Conservation (phyloP, 23 tunicate genomes). For the Styela plicata region DNA sequence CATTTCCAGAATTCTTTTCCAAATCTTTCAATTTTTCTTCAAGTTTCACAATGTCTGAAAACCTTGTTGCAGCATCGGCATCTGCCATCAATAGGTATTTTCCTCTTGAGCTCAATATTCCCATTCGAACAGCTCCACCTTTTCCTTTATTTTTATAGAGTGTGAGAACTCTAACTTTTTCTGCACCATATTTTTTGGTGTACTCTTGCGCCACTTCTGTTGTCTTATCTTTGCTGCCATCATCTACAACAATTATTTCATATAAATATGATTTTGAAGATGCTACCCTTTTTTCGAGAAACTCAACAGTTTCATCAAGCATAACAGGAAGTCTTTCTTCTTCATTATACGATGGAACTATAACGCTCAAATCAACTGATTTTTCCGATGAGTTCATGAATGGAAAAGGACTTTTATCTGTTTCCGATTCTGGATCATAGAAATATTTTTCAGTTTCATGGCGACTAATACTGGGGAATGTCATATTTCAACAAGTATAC, state of each 20-base stretch:
- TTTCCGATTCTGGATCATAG: constrained; percentile 26
- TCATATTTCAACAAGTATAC: constrained; percentile 2
- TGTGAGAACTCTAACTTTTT: constrained; percentile 59
- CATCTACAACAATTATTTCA: constrained; percentile 91
- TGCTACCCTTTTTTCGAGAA: constrained; percentile 40
- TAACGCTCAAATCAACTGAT: constrained; percentile 53
- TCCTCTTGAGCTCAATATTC: constrained; percentile 89
- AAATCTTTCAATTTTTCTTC: constrained; percentile 47
- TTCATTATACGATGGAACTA: constrained; percentile 96
- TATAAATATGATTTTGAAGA: constrained; percentile 27
- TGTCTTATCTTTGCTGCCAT: constrained; percentile 89
- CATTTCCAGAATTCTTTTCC: constrained; percentile 13
- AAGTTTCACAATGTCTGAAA: constrained; percentile 73
- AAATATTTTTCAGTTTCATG: constrained; percentile 56
- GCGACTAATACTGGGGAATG: constrained; percentile 21
- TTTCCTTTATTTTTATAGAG: constrained; percentile 78
- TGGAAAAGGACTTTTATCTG: constrained; percentile 44
- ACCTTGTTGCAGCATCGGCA: constrained; percentile 90
- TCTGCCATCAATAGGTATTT: constrained; percentile 67
- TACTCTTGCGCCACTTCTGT: constrained; percentile 57
- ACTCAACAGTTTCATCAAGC: constrained; percentile 87
- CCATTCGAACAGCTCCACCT: constrained; percentile 87
- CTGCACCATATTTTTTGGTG: constrained; percentile 48
- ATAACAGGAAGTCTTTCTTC: constrained; percentile 65
- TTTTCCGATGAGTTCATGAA: constrained; percentile 30